phyloP scores from a whole-genome alignment of 2,113 vertebrate genomes.

The Sciurus niger region DNA sequence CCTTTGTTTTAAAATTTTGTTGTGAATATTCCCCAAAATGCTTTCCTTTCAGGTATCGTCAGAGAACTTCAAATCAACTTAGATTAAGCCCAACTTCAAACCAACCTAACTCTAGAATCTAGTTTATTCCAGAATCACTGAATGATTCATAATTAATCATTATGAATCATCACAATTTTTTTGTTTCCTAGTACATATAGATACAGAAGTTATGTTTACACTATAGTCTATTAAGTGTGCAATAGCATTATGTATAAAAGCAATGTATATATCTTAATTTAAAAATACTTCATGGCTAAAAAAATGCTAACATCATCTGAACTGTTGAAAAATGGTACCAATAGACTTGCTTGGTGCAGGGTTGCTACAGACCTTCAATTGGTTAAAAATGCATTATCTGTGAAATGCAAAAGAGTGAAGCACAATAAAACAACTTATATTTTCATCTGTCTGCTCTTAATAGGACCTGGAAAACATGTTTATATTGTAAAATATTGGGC shows the following conservation, averaged over 20 bases:
- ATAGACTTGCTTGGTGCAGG: neutral
- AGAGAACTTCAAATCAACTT: neutral
- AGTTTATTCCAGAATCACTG: neutral
- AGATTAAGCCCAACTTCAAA: constrained; percentile 19
- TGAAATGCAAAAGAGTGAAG: neutral
- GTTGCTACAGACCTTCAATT: neutral
- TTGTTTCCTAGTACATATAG: neutral
- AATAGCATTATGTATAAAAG: neutral
- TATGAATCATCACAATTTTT: neutral
- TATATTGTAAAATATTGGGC: neutral
- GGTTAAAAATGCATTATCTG: neutral
- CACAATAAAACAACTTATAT: neutral
- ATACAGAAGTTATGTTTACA: neutral
- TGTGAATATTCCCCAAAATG: neutral
- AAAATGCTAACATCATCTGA: neutral
- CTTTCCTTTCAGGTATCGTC: neutral
- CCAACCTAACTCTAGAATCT: neutral
- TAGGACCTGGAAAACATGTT: neutral
- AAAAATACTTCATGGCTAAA: neutral
- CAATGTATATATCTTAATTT: neutral
- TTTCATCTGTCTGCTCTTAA: neutral
- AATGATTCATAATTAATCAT: neutral
- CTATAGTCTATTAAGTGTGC: neutral
- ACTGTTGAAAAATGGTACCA: neutral
- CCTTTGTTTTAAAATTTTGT: neutral